Percentiles rank a stretch among this genome's conserved stretches.
These are phyloP conservation scores for Frankliniella intonsa DNA, from an alignment of 2,888 invertebrate genomes.

Conservation along the genomic window DNA sequence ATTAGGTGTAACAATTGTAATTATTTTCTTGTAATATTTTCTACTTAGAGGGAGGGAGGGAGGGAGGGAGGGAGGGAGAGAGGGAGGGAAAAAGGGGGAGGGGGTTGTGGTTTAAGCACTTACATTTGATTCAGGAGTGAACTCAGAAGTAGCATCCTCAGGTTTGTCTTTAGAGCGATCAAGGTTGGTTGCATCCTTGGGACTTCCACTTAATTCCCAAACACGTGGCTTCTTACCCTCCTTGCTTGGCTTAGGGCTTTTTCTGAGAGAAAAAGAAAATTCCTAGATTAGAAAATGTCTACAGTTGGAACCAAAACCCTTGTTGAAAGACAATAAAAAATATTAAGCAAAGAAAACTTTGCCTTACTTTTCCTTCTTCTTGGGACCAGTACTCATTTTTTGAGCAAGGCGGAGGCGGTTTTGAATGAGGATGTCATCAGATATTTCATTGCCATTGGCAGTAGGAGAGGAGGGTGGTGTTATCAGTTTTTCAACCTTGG, in stretches of 20 bases:
- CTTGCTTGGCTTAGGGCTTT: slow-evolving; percentile 54
- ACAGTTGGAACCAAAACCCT: too few species aligned
- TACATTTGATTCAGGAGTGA: slow-evolving; percentile 63
- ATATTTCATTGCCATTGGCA: slow-evolving; percentile 44
- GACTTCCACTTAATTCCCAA: slow-evolving; percentile 81
- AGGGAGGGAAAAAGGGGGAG: too few species aligned
- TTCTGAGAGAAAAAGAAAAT: slow-evolving; percentile 43
- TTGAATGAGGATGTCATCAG: slow-evolving; percentile 62
- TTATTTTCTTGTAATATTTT: slow-evolving; percentile 10
- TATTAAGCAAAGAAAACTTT: slow-evolving; percentile 27
- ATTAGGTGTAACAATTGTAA: slow-evolving; percentile 27
- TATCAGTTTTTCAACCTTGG: slow-evolving; percentile 45
- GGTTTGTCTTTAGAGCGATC: slow-evolving; percentile 77
- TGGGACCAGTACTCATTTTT: slow-evolving; percentile 56
- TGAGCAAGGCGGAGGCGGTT: slow-evolving; percentile 76
- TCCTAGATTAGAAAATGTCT: background rate
- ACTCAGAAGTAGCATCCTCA: slow-evolving; percentile 57
- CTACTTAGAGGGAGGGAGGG: too few species aligned
- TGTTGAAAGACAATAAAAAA: slow-evolving; percentile 29
- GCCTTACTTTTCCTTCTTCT: slow-evolving; percentile 60
- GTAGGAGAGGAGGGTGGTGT: slow-evolving; percentile 45
- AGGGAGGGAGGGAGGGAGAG: too few species aligned
- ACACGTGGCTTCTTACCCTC: slow-evolving; percentile 83
- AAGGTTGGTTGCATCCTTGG: slow-evolving; percentile 69
- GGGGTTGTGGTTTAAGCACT: slow-evolving; percentile 33